Evolutionary conservation across 2,888 invertebrate species (phyloP).

Genomic region (Apeira syringaria): DNA sequence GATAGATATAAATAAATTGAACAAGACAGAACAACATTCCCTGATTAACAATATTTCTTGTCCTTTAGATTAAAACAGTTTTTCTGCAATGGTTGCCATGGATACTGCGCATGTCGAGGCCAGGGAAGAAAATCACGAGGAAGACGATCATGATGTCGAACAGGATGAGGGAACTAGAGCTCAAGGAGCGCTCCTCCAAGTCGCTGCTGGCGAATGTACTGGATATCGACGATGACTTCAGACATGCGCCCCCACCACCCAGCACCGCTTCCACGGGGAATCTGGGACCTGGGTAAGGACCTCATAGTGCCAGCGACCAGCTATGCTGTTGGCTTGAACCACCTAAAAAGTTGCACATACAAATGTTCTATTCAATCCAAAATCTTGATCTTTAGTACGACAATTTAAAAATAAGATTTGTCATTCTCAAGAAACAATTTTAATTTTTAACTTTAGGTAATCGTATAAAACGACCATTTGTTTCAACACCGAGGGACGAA

Average conservation of each 20-base stretch:
- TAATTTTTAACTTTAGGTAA: too few relatives aligned
- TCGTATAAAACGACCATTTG: too few relatives aligned
- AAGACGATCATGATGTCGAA: constrained; percentile 95
- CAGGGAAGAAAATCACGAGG: constrained; percentile 96
- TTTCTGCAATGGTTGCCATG: constrained; percentile 99
- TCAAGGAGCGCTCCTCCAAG: constrained; percentile 97
- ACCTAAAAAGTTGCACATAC: too few relatives aligned
- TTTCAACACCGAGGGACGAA: too few relatives aligned
- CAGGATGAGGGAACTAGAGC: constrained; percentile 95
- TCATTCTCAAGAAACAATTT: too few relatives aligned
- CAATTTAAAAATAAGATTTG: too few relatives aligned
- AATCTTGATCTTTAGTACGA: too few relatives aligned
- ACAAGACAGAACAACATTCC: too few relatives aligned
- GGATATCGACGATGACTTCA: constrained; percentile 97
- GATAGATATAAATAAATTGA: too few relatives aligned
- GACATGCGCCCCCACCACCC: constrained; percentile 88
- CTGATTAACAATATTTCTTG: constrained; percentile 3
- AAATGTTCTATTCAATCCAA: too few relatives aligned
- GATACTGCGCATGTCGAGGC: constrained; percentile 97
- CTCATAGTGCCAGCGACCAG: too few relatives aligned
- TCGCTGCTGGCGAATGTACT: constrained; percentile 97
- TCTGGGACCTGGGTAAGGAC: constrained; percentile 84
- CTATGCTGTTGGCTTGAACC: too few relatives aligned
- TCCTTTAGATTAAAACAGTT: constrained; percentile 93
- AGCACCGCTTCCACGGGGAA: constrained; percentile 85